Evolutionary conservation across 1,140 invertebrate genomes (phyloP).

Genomic region (Capitella teleta): DNA sequence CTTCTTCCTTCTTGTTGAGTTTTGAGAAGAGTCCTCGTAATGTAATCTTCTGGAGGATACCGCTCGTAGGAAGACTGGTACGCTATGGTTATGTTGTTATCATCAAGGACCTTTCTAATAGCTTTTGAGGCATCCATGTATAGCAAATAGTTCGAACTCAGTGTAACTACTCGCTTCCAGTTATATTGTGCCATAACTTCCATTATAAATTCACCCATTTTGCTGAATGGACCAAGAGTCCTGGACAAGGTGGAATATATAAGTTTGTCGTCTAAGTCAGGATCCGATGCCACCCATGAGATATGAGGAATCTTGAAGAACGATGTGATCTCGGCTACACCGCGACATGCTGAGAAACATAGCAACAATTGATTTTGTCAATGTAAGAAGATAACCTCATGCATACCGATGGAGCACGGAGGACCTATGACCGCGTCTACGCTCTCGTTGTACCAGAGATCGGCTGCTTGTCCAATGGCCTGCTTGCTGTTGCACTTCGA

Average conservation of each 20-base stretch:
- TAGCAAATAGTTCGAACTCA: no score
- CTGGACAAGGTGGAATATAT: constrained; percentile 3
- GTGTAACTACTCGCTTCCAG: no score
- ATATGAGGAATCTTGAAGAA: constrained; percentile 12
- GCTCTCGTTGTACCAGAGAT: constrained; percentile 12
- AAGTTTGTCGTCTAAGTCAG: constrained; percentile 9
- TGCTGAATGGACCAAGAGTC: constrained; percentile 8
- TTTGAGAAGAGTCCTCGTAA: no score
- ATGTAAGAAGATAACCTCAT: no score
- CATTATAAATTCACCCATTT: constrained; percentile 9
- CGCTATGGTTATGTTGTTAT: no score
- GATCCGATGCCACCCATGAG: constrained; percentile 13
- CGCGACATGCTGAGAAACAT: constrained; percentile 9
- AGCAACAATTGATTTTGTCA: no score
- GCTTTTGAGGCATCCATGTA: no score
- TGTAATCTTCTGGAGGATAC: no score
- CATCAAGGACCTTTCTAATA: no score
- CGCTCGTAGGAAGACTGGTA: no score
- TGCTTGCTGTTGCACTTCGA: constrained; percentile 11
- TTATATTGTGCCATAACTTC: constrained; percentile 8
- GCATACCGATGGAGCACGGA: constrained; percentile 11
- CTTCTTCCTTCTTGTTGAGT: no score
- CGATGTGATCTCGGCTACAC: constrained; percentile 10
- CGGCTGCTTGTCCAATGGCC: constrained; percentile 5
- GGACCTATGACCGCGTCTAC: constrained; percentile 14